A percentile compares a stretch with the other conserved stretches of the same genome.
These are phyloP conservation scores for Euclidia mi DNA, from an alignment of 2,888 invertebrate species.

Conservation along the genomic window DNA sequence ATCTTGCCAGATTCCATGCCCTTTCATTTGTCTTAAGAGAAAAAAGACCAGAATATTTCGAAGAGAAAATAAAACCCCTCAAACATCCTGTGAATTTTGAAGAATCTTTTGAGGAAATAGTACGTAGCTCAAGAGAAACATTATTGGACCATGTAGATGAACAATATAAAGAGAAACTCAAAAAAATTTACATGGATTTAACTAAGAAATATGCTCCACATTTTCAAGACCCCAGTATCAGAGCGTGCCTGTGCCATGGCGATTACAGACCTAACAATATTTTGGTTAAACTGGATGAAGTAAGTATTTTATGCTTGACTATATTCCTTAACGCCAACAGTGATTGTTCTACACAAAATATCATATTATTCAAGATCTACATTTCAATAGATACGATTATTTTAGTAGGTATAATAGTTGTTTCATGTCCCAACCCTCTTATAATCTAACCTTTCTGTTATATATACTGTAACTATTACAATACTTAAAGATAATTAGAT, in stretches of 20 bases:
- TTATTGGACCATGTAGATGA: not conserved
- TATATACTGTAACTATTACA: no score
- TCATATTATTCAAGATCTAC: no score
- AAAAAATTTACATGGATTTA: not conserved
- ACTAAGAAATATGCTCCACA: not conserved
- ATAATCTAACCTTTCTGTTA: no score
- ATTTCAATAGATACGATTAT: no score
- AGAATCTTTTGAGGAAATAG: no score
- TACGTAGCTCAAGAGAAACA: no score
- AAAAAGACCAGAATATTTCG: slow-evolving; percentile 61
- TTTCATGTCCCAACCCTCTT: no score
- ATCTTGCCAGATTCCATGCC: slow-evolving; percentile 73
- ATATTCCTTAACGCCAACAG: no score
- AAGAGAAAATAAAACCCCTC: slow-evolving; percentile 52
- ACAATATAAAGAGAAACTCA: not conserved
- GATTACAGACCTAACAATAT: slow-evolving; percentile 76
- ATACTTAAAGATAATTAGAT: no score
- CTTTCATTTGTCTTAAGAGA: slow-evolving; percentile 65
- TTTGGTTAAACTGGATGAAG: slow-evolving; percentile 64
- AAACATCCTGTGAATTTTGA: slow-evolving; percentile 13
- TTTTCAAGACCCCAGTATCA: slow-evolving; percentile 38
- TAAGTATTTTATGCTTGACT: no score
- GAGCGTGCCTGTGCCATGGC: slow-evolving; percentile 65
- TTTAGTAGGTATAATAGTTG: no score
- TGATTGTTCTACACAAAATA: no score